Conservation (phyloP, 1,140 invertebrate species). For the Pectinophora gossypiella region DNA sequence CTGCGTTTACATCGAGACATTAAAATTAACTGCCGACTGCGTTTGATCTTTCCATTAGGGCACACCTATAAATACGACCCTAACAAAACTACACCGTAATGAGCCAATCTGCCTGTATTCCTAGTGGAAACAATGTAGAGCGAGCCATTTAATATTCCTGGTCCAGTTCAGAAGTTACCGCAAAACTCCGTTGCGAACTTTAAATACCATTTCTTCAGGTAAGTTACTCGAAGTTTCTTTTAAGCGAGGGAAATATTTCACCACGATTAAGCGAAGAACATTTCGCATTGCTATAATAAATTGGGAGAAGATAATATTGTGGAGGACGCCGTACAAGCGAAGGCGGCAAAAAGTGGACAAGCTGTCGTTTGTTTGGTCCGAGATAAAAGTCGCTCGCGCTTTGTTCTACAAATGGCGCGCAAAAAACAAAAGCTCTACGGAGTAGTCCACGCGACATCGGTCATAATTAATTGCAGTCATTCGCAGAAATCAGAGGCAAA, state of each 20-base stretch:
- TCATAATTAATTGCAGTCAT: constrained; percentile 64
- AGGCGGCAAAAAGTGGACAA: constrained; percentile 37
- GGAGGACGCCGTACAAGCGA: constrained; percentile 20
- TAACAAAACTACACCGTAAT: constrained; percentile 53
- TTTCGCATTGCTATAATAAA: constrained; percentile 46
- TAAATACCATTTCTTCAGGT: too few relatives aligned
- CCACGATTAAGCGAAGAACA: constrained; percentile 8
- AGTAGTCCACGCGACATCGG: constrained; percentile 32
- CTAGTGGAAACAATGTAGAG: constrained; percentile 28
- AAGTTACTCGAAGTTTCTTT: constrained; percentile 12
- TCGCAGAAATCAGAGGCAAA: constrained; percentile 52
- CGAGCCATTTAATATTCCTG: too few relatives aligned
- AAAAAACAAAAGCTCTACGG: constrained; percentile 52
- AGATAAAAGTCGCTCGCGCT: constrained; percentile 55
- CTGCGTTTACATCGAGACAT: constrained; percentile 66
- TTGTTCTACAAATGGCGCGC: constrained; percentile 59
- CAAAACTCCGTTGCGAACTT: too few relatives aligned
- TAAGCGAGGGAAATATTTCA: constrained; percentile 34
- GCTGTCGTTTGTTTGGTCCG: constrained; percentile 41
- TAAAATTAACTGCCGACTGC: constrained; percentile 67
- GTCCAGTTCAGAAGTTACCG: too few relatives aligned
- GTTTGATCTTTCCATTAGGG: constrained; percentile 73
- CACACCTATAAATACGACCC: constrained; percentile 59
- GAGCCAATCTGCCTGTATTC: constrained; percentile 44
- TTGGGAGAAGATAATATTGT: constrained; percentile 21